phyloP scores from a whole-genome alignment of 2,797 vertebrate species.

The Florisuga fusca region DNA sequence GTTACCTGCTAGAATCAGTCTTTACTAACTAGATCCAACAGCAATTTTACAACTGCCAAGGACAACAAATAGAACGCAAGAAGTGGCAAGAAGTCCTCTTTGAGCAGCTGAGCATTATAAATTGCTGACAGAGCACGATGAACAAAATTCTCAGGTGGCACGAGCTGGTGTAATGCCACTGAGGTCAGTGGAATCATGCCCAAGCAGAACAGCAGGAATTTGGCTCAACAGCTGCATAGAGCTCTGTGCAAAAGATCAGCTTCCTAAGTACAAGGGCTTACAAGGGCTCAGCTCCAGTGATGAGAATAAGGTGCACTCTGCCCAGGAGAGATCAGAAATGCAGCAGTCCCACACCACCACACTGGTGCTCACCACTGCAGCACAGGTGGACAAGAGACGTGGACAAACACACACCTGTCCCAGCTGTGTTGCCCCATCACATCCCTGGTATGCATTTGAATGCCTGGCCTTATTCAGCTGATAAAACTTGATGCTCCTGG shows the following conservation, averaged over 20 bases:
- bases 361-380: not conserved
- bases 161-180: not conserved
- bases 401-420: not conserved
- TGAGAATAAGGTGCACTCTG: not conserved
- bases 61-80: not conserved
- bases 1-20: not conserved
- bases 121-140: not conserved
- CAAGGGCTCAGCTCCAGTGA: not conserved
- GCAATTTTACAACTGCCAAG: not conserved
- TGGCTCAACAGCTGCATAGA: not conserved
- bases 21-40: not conserved
- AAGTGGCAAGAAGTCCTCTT: not conserved
- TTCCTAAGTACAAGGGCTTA: not conserved
- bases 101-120: not conserved
- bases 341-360: rapidly evolving
- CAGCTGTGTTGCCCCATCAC: not conserved
- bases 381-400: not conserved
- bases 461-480: not conserved
- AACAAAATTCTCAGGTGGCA: not conserved
- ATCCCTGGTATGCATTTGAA: not conserved
- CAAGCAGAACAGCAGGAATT: not conserved
- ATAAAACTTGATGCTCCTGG: not conserved
- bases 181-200: not conserved
- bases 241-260: not conserved
- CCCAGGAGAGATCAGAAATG: not conserved